phyloP scores from a whole-genome alignment of 2,113 vertebrate genomes.

The Struthio camelus region DNA sequence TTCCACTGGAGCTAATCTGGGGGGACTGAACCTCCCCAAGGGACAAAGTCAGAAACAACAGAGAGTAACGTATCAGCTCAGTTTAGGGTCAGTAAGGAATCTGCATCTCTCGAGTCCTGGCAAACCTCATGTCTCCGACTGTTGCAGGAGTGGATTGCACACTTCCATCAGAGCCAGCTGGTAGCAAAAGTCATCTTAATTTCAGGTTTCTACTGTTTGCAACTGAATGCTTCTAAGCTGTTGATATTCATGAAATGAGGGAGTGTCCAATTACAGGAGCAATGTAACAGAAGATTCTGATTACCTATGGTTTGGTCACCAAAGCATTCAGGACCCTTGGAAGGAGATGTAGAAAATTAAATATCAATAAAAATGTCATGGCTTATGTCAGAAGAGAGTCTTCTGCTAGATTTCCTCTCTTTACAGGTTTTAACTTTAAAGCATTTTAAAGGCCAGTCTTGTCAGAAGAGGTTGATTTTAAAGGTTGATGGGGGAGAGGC shows the following conservation, averaged over 20 bases:
- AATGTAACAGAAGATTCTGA: not conserved
- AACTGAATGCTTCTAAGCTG: not conserved
- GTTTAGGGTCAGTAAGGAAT: not conserved
- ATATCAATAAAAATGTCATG: not conserved
- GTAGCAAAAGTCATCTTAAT: not conserved
- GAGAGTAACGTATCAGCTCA: not conserved
- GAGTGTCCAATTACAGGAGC: not conserved
- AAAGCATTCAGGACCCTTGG: not conserved
- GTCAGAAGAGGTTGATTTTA: constrained; percentile 9
- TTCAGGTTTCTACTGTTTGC: not conserved
- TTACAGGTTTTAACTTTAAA: constrained; percentile 25
- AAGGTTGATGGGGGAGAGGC: not conserved
- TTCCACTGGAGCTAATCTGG: not conserved
- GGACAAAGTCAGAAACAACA: not conserved
- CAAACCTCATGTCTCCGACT: not conserved
- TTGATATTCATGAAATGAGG: not conserved
- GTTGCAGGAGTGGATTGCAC: not conserved
- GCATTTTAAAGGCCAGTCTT: constrained; percentile 24
- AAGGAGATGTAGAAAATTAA: not conserved
- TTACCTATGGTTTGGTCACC: not conserved
- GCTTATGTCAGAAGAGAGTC: not conserved
- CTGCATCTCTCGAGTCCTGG: not conserved
- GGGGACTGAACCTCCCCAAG: not conserved
- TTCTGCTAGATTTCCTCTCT: constrained; percentile 15
- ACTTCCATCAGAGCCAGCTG: not conserved